Base-by-base conservation (phyloP, 2,888 invertebrate species). In the Chymomyza fuscimana region DNA sequence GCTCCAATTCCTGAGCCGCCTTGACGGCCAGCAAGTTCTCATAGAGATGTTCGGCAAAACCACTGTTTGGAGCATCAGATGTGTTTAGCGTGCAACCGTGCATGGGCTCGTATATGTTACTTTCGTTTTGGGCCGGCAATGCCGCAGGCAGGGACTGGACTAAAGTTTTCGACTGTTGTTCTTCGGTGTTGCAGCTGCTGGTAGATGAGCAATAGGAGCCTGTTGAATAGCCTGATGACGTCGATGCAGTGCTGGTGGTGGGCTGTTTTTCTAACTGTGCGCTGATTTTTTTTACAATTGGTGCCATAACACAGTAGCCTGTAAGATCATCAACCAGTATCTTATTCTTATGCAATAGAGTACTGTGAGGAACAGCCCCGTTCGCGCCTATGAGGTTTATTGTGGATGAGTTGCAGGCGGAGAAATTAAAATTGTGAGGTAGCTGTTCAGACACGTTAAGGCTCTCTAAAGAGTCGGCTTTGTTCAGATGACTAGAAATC, bases 241-340 rank as follows among this genome's bases (percentile, higher is more conserved):
- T 89, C 58, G 87, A 88, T 10, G 78, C 84, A 0, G 88, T 79
- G 54, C 81, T 82, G 5, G 69, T 68, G 22, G 63, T 75, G 6
- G 82, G 78, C 36, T 80, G 69, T 46, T 70, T 67, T 22, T 72
- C 71, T 12, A 68, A 16, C 3, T 62, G 64, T 0, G 29, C 25
- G 7, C 51, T 61, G 2, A 72, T 74, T 59, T 90, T 87, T 16
- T 81, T 83, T 10, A 72, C 65, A 65, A 92, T 91, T 0, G 92
- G 92, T 16, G 91, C 92, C 92, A 92, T 92, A 1, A 90, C 76
- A 70, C 92, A 92, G 68, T 92, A 92, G 0, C 91, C 92, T 1
- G 91, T 90, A 4, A 90, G 72, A 76, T 92, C 92, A 62, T 92
- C 92, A 5, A 90, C 78, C 4, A 91, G 16, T 1, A 89, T 77